Percentiles rank a stretch among this genome's conserved stretches.
phyloP scores from a whole-genome alignment of 1,140 invertebrate genomes.

The Stegodyphus dumicola region DNA sequence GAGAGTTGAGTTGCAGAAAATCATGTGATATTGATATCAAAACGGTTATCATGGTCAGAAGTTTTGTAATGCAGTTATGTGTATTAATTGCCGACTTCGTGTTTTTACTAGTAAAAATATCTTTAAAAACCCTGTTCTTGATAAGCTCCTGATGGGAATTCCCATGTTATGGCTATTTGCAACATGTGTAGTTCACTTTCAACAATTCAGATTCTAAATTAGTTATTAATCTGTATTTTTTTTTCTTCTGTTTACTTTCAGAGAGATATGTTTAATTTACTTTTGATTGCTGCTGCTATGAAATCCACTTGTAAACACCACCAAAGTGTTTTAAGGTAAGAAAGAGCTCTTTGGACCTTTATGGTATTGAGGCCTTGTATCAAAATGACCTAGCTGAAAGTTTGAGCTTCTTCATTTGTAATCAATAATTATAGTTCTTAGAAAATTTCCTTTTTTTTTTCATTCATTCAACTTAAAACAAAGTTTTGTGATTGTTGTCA shows the following conservation, averaged over 20 bases:
- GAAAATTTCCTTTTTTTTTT: background rate
- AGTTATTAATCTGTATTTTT: background rate
- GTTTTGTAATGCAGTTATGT: too few species aligned
- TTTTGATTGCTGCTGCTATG: slow-evolving; percentile 69
- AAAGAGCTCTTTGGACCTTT: background rate
- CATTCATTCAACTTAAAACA: background rate
- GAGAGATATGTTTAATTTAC: slow-evolving; percentile 69
- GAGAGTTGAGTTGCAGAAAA: too few species aligned
- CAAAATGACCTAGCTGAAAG: background rate
- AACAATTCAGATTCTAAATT: background rate
- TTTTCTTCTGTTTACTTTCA: slow-evolving; percentile 56
- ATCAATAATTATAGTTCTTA: background rate
- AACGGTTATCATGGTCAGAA: too few species aligned
- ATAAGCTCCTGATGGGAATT: too few species aligned
- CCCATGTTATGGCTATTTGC: too few species aligned
- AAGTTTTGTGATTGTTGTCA: background rate
- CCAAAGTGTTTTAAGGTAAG: slow-evolving; percentile 60
- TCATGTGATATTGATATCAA: too few species aligned
- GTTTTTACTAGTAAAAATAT: too few species aligned
- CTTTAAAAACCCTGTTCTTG: too few species aligned
- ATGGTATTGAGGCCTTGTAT: background rate
- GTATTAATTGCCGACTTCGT: too few species aligned
- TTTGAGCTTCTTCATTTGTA: background rate
- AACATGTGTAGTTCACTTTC: too few species aligned
- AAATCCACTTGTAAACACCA: slow-evolving; percentile 65